These are phyloP conservation scores for Eulemur rubriventer DNA, from an alignment of 2,797 vertebrate genomes.

Conservation along the genomic window DNA sequence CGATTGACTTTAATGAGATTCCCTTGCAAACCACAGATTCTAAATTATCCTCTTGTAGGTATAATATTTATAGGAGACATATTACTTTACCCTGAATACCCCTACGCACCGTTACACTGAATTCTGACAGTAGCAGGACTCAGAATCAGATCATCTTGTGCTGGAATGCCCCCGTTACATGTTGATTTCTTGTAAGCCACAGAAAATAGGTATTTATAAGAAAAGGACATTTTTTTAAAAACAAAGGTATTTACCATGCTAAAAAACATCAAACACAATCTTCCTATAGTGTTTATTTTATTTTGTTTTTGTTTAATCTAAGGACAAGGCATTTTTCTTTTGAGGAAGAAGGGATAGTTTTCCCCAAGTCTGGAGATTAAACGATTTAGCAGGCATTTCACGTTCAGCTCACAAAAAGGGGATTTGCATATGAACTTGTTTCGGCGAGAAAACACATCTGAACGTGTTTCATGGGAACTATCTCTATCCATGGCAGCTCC, in stretches of 20 bases:
- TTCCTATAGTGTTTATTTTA: constrained; percentile 68
- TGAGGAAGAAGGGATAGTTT: constrained; percentile 67
- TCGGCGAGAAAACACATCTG: constrained; percentile 70
- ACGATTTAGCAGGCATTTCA: constrained; percentile 76
- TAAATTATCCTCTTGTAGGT: constrained; percentile 42
- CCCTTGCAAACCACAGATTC: constrained; percentile 49
- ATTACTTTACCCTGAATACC: constrained; percentile 43
- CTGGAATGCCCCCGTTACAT: background rate
- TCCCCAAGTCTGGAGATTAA: constrained; percentile 76
- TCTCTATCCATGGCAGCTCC: background rate
- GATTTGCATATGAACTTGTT: constrained; percentile 81
- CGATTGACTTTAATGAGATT: constrained; percentile 41
- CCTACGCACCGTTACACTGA: background rate
- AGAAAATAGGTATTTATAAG: background rate
- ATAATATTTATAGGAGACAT: constrained; percentile 45
- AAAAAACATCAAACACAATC: constrained; percentile 18
- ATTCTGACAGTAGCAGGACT: constrained; percentile 38
- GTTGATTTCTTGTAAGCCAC: constrained; percentile 12
- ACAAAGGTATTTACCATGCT: background rate
- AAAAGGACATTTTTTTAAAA: background rate
- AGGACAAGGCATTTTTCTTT: constrained; percentile 58
- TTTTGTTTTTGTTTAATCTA: constrained; percentile 37
- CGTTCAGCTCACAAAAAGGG: constrained; percentile 69
- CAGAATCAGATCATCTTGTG: background rate
- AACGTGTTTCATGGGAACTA: constrained; percentile 54